Base-by-base conservation (phyloP, 2,888 invertebrate genomes). In the Chironomus riparius region DNA sequence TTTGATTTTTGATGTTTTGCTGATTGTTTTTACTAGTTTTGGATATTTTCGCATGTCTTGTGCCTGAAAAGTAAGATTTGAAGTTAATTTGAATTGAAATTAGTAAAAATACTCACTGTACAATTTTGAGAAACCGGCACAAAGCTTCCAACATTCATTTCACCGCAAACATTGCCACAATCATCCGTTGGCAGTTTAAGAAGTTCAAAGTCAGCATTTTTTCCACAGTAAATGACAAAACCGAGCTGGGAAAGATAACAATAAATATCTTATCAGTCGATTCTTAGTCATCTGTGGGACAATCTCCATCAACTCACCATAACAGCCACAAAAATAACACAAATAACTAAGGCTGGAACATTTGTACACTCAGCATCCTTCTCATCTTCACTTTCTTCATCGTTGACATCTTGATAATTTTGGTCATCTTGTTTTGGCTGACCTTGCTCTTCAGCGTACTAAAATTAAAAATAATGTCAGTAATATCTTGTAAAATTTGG, bases 151-250 rank as follows among this genome's bases (percentile, higher is more conserved):
- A 38, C 18, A 77, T 79, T 79, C 24, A 82, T 80, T 7, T 76
- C 77, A 2, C 89, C 89, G 80, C 91, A 91, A 13, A 89, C 83
- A 80, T 89, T 87, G 4, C 87, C 89, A 79, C 88, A 89, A 78
- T 87, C 85, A 79, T 91, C 90, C 79, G 87, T 88, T 5, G 90
- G 90, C 79, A 88, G 86, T 62, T 88, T 81, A 22, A 89, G 82
- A 21, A 90, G 84, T 78, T 85, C 21, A 12, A 65, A 13, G 3
- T 65, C 12, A 90, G 87, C 0, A 89, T 89, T 78, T 87, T 12
- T 10, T 22, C 65, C 65, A 65, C 65, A 24, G 13, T 65, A 90
- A 87, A 0, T 89, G 89, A 78, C 87, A n/a, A 24, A 22, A 21
- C n/a, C 24, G 21, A 21, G 74, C 22, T 24, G 15, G 5, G 24